These are phyloP conservation scores for Mormyrus hasselquistii DNA, from an alignment of 2,797 vertebrate genomes.

Conservation along the genomic window DNA sequence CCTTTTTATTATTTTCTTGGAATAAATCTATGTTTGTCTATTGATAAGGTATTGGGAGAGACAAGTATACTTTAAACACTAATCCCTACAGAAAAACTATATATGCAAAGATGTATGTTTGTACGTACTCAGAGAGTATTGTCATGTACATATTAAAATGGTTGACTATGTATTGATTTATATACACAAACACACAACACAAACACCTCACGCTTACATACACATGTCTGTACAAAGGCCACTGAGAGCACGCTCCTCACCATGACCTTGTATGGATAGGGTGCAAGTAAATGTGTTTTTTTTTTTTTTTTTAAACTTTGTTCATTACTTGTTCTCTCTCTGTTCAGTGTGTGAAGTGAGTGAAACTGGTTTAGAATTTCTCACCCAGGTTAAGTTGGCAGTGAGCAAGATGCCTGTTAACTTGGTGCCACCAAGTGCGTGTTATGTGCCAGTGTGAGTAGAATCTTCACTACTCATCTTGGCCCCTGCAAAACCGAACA, in stretches of 20 bases:
- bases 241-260: background rate
- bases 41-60: slow-evolving; percentile 24
- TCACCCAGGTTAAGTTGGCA: slow-evolving; percentile 28
- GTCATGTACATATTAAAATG: slow-evolving; percentile 45
- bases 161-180: slow-evolving; percentile 28
- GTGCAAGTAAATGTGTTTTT: background rate
- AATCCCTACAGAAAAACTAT: slow-evolving; percentile 42
- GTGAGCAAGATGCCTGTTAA: slow-evolving; percentile 34
- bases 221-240: background rate
- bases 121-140: slow-evolving; percentile 26
- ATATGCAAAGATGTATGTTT: slow-evolving; percentile 40
- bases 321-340: slow-evolving; percentile 26
- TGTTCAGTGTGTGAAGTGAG: slow-evolving; percentile 19
- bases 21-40: slow-evolving; percentile 39
- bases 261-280: slow-evolving; percentile 5
- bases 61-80: slow-evolving; percentile 16
- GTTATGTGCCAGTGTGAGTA: background rate
- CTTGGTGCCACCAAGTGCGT: background rate
- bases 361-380: slow-evolving; percentile 26
- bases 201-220: slow-evolving; percentile 1
- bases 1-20: slow-evolving; percentile 53
- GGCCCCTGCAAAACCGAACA: slow-evolving; percentile 21
- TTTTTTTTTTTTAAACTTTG: background rate
- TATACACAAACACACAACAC: slow-evolving; percentile 24
- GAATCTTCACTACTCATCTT: background rate